Evolutionary conservation across 2,888 invertebrate genomes (phyloP), one percentile per base, ranked within the genome.

Genomic region (Drosophila multiciliata): DNA sequence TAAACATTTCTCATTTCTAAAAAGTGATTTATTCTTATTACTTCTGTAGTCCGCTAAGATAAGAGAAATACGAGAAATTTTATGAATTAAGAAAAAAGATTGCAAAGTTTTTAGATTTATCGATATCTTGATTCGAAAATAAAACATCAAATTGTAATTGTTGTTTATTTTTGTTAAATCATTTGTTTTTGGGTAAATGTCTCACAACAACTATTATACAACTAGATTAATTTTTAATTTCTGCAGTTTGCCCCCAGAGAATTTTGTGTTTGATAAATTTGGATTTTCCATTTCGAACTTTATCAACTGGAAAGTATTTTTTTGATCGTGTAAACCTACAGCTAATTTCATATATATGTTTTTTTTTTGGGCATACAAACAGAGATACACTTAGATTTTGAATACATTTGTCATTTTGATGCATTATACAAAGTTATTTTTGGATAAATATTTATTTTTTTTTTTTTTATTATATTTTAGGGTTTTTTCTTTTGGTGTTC

Each of bases 151-250:
- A 58, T 26, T 50, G 7, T 42, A 12, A 53, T 65, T 58, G 35
- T 67, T 66, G 54, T 82, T 83, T 65, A 55, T 75, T 71, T 72
- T 70, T 68, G 68, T 70, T 73, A 49, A 38, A 60, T 73, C 58
- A 62, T 62, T 65, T 45, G 59, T 69, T 58, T 66, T 68, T 75
- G 75, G 83, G 81, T 85, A 85, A 85, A 85, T 85, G 70, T 85
- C 74, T 87, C 87, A 85, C 85, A 85, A 87, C 85, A 85, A 85
- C 83, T 85, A 85, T 69, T 71, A 70, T 82, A 87, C 80, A 79
- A 73, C 75, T 87, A 87, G 72, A 57, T 58, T 66, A 45, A 69
- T 68, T 60, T 78, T 70, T 45, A 15, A 45, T 78, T 83, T 78
- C 65, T 60, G 68, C 48, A 38, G 45, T 48, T 66, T 79, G 73